Evolutionary conservation across 2,113 vertebrate genomes (phyloP), one percentile per base, ranked within the genome.

Genomic region (Poeciliopsis turrubarensis): DNA sequence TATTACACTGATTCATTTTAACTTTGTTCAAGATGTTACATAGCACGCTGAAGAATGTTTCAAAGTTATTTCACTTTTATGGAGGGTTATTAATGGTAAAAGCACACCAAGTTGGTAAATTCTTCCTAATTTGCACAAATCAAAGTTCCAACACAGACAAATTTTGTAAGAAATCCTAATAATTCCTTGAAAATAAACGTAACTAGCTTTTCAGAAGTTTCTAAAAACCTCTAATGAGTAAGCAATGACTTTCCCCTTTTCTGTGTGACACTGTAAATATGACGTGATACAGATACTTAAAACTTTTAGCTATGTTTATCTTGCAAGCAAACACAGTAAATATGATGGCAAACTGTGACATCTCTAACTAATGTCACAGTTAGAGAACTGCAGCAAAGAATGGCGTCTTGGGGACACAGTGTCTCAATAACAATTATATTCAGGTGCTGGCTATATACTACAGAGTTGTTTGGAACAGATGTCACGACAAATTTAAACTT

Each of bases 1-100:
- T 71, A 65, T 51, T 29, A 19, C 34, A 11, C 41, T 5, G 12
- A 65, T 41, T 78, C 70, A 82, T 84, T 82, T 47, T 70, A 84
- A 60, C 65, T 65, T 41, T 1, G n/a, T 32, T 70, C 37, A 14
- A 47, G 80, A 65, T 65, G 54, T 67, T 68, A 12, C 26, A 51
- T 22, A 47, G 3, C 64, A 72, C 51, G 37, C 65, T 73, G 31
- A 73, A 70, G 61, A 64, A 68, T 32, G 34, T 70, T 41, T 75
- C 29, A 73, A 72, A 73, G 34, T 79, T 15, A 66, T 19, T 17
- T 54, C 68, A 70, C 30, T 27, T 54, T 51, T 57, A 68, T 68
- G 29, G 72, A n/a, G 5, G 80, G 60, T 60, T 14, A 19, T 1
- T 30, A 54, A 37, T 66, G 41, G 72, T 63, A 44, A 22, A 71